Evolutionary conservation across 2,113 vertebrate species (phyloP).

Genomic region (Tetrax tetrax): DNA sequence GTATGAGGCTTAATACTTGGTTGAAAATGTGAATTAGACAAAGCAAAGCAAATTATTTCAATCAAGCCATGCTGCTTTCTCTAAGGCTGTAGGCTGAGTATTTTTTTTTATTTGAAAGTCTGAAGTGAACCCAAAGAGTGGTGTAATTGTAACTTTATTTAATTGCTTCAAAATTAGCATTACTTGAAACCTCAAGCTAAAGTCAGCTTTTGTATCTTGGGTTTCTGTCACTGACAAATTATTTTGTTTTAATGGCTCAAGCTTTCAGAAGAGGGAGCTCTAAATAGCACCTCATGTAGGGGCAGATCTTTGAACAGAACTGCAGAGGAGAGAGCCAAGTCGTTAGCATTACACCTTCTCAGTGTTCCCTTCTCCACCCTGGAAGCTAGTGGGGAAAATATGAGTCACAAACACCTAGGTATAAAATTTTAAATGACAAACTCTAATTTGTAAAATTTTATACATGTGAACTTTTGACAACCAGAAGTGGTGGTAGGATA

Average conservation of each 20-base stretch:
- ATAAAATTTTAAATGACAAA: slow-evolving; percentile 29
- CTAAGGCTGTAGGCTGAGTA: not conserved
- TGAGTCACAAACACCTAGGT: slow-evolving; percentile 33
- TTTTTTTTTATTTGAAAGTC: not conserved
- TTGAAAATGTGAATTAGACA: not conserved
- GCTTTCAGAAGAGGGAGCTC: slow-evolving; percentile 26
- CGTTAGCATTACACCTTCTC: slow-evolving; percentile 28
- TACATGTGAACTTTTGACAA: not conserved
- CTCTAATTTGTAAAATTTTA: slow-evolving; percentile 15
- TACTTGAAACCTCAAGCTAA: not conserved
- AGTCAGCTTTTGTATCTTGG: not conserved
- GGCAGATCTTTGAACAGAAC: not conserved
- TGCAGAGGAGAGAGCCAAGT: not conserved
- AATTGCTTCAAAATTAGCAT: not conserved
- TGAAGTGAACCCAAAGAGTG: not conserved
- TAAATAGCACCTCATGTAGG: not conserved
- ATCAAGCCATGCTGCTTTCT: not conserved
- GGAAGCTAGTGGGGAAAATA: slow-evolving; percentile 11
- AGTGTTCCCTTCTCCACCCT: slow-evolving; percentile 22
- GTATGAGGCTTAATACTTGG: not conserved
- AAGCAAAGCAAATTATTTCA: not conserved
- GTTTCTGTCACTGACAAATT: not conserved
- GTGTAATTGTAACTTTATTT: not conserved
- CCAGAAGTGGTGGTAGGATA: not conserved
- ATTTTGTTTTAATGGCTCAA: not conserved